Evolutionary conservation across 1,140 invertebrate species (phyloP).

Genomic region (Diprion similis): DNA sequence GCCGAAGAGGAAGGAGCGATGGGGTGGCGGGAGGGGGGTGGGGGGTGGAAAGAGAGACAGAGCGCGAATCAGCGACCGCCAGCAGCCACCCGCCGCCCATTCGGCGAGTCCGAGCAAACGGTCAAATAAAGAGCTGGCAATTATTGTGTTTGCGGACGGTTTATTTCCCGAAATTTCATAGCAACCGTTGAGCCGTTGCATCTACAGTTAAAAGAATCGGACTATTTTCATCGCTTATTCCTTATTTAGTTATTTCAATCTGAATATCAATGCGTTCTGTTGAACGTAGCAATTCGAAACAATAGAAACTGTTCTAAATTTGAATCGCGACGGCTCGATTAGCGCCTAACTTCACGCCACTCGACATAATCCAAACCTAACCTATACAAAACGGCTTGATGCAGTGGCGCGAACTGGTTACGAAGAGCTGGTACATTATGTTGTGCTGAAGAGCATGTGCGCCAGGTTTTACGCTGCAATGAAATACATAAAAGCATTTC

Average conservation of each 20-base stretch:
- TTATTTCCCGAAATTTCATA: constrained; percentile 40
- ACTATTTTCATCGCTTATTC: no score
- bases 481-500: constrained; percentile 26
- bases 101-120: constrained; percentile 47
- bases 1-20: background rate
- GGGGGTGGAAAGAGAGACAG: background rate
- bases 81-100: constrained; percentile 14
- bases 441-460: no score
- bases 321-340: no score
- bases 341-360: no score
- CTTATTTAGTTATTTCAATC: background rate
- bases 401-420: no score
- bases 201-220: no score
- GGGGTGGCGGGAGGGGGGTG: background rate
- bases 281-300: background rate
- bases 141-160: constrained; percentile 55
- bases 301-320: background rate
- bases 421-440: no score
- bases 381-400: no score
- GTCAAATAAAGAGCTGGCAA: constrained; percentile 61
- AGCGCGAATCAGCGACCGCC: background rate
- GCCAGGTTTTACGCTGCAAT: no score
- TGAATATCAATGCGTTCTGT: background rate
- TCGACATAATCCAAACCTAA: no score
- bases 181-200: background rate